These are phyloP conservation scores for Amphiprion percula DNA, from an alignment of 2,113 vertebrate species.

Conservation along the genomic window DNA sequence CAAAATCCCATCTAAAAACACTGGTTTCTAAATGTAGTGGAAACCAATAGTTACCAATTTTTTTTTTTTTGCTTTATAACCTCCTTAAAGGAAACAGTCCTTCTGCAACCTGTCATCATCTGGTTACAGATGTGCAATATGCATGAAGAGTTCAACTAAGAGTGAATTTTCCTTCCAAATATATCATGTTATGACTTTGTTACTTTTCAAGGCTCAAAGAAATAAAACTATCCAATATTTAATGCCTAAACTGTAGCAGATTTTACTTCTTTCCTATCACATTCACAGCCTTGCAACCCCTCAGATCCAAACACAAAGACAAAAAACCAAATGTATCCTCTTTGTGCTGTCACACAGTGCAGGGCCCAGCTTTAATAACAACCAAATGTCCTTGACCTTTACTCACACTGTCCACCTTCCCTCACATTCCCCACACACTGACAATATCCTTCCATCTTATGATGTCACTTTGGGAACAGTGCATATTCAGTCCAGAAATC, in stretches of 20 bases:
- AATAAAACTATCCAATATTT: background rate
- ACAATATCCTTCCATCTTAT: conserved; percentile 56
- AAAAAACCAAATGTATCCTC: background rate
- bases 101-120: no score
- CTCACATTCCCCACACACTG: conserved; percentile 46
- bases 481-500: conserved; percentile 20
- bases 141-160: background rate
- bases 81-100: background rate
- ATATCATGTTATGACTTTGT: background rate
- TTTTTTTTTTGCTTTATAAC: background rate
- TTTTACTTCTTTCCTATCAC: background rate
- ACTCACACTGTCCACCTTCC: conserved; percentile 31
- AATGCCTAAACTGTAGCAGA: background rate
- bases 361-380: conserved; percentile 24
- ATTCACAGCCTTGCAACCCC: background rate
- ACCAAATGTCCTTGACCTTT: conserved; percentile 54
- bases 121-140: no score
- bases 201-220: background rate
- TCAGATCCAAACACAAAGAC: background rate
- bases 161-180: background rate
- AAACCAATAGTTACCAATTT: background rate
- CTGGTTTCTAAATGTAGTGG: background rate
- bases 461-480: conserved; percentile 49
- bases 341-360: background rate
- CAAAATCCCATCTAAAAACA: no score